Base-by-base conservation (phyloP, 2,113 vertebrate genomes). In the Budorcas taxicolor region DNA sequence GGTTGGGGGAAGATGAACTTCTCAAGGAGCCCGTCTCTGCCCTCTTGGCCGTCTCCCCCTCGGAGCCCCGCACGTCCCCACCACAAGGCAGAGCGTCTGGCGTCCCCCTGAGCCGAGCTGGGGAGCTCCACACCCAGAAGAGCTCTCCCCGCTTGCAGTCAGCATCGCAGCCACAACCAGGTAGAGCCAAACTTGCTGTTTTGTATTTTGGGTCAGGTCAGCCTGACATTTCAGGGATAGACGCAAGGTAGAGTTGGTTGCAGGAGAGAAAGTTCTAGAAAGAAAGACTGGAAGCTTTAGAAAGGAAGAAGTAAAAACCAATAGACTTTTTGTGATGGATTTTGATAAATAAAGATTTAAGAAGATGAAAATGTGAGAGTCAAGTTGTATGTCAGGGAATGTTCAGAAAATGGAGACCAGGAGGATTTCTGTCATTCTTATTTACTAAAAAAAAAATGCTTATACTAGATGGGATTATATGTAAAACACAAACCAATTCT, bases 401-500 rank as follows among this genome's bases (percentile, higher is more conserved):
- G 9, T 94, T 95, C 85, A 33, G 36, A 71, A 96, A 76, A 87
- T 15, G 40, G 14, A 82, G 36, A 84, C 11, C 8, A 64, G 31
- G 27, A 84, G 10, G 62, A 10, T 47, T 95, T 81, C 80, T 80
- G 3, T 92, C 78, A 43, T 60, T 92, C 43, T 97, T 57, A n/a
- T 7, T 84, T 95, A 50, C 40, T 91, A 53, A 57, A 45, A 52
- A 40, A 43, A 50, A 71, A 92, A 25, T 64, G 13, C 29, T 57
- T 92, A 12, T 52, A 47, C 17, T 25, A 1, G 25, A 21, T 31
- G 74, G 71, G 7, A 27, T 60, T 27, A 6, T 8, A 36, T 87
- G 23, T n/a, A 64, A 94, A 97, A 87, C n/a, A 25, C 90, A 87
- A 90, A 84, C 62, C 36, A 76, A 53, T 95, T 92, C 95, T 60